phyloP scores from a whole-genome alignment of 1,140 invertebrate genomes.

The Drosophila leontia region DNA sequence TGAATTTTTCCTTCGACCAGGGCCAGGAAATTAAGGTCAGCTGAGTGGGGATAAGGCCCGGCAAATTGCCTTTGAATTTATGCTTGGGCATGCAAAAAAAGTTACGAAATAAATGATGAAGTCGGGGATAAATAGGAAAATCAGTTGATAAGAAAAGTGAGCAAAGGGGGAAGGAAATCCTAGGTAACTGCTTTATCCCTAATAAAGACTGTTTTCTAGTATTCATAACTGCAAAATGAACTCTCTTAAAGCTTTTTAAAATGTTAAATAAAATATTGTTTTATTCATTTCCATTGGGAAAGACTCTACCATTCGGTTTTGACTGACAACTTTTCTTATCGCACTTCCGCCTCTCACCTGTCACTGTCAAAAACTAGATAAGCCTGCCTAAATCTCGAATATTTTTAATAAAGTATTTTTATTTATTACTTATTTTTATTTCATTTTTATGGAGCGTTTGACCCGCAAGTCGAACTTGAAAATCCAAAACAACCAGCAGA shows the following conservation, averaged over 20 bases:
- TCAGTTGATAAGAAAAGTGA: constrained; percentile 30
- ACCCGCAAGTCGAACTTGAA: constrained; percentile 27
- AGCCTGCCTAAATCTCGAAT: constrained; percentile 9
- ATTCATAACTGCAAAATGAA: background rate
- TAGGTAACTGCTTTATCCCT: constrained; percentile 3
- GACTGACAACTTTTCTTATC: constrained; percentile 34
- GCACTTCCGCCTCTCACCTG: constrained; percentile 22
- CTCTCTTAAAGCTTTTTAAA: background rate
- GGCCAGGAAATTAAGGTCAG: constrained; percentile 49
- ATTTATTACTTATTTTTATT: constrained; percentile 40
- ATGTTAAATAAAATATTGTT: background rate
- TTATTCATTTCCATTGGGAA: background rate
- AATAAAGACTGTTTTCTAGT: background rate
- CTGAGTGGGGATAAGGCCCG: constrained; percentile 32
- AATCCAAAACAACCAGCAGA: constrained; percentile 21
- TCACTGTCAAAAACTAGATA: constrained; percentile 42
- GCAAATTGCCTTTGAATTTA: constrained; percentile 59
- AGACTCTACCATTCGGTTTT: constrained; percentile 11
- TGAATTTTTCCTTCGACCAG: constrained; percentile 16
- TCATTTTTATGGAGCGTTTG: constrained; percentile 28
- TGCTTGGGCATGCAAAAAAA: constrained; percentile 52
- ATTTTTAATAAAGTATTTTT: constrained; percentile 47
- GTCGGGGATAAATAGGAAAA: constrained; percentile 32
- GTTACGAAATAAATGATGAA: constrained; percentile 25
- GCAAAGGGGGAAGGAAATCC: constrained; percentile 8